Conservation (phyloP, 1,140 invertebrate genomes). For the Phocides pigmalion region DNA sequence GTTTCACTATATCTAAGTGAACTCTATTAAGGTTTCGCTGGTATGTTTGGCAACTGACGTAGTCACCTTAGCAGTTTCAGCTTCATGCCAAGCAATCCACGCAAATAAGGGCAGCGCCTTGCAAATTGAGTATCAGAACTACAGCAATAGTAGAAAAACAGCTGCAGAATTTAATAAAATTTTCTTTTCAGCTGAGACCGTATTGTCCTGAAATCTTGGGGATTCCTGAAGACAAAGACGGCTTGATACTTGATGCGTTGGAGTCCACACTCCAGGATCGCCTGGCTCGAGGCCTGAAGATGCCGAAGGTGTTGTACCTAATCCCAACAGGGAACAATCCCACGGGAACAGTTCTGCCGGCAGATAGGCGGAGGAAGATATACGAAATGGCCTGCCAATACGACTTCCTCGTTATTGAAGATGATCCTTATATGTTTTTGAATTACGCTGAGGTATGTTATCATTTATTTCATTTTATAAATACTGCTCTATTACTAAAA, state of each 20-base stretch:
- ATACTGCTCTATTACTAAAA: too few species aligned
- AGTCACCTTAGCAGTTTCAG: too few species aligned
- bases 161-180: too few species aligned
- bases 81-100: too few species aligned
- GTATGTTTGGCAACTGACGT: too few species aligned
- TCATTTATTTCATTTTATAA: too few species aligned
- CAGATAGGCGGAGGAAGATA: constrained; percentile 87
- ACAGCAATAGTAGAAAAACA: too few species aligned
- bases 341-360: constrained; percentile 86
- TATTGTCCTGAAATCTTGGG: constrained; percentile 63
- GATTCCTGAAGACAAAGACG: constrained; percentile 66
- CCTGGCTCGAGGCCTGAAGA: constrained; percentile 64
- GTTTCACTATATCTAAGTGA: too few species aligned
- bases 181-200: constrained; percentile 61
- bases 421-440: constrained; percentile 92
- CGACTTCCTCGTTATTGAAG: constrained; percentile 91
- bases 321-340: constrained; percentile 88
- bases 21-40: too few species aligned
- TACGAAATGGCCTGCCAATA: constrained; percentile 90
- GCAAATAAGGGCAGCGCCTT: too few species aligned
- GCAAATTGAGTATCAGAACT: too few species aligned
- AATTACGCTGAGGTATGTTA: constrained; percentile 86
- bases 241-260: constrained; percentile 56
- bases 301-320: constrained; percentile 86
- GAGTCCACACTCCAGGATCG: constrained; percentile 53